phyloP scores from a whole-genome alignment of 2,888 invertebrate species.

The Galerucella pusilla region DNA sequence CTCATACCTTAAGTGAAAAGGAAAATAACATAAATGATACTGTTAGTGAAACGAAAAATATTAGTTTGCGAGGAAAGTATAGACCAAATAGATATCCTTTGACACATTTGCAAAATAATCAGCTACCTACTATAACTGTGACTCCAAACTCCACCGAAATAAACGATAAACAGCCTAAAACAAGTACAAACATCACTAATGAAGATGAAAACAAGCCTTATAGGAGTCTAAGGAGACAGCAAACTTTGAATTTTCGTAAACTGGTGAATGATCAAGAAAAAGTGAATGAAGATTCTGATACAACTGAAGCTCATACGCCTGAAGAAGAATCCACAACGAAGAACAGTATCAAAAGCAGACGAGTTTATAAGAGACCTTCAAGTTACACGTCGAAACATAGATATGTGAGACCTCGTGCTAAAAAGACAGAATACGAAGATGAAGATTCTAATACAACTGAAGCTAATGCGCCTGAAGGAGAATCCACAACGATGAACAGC shows the following conservation, averaged over 20 bases:
- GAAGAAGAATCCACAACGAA: not conserved
- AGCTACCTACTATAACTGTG: too few species aligned
- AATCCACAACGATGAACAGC: not conserved
- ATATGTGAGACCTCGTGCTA: too few species aligned
- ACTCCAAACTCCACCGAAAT: too few species aligned
- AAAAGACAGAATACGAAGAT: not conserved
- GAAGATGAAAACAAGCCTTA: not conserved
- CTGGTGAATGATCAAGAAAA: not conserved
- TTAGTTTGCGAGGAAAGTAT: too few species aligned
- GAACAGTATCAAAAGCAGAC: not conserved
- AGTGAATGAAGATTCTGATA: too few species aligned
- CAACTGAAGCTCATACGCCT: not conserved
- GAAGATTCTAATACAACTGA: not conserved
- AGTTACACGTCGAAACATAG: not conserved
- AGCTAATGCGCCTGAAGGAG: not conserved
- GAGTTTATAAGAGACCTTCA: not conserved
- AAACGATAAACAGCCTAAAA: too few species aligned
- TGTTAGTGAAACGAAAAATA: not conserved
- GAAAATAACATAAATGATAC: not conserved
- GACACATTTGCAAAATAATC: too few species aligned
- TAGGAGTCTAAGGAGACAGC: not conserved
- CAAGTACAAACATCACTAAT: too few species aligned
- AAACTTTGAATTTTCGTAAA: not conserved
- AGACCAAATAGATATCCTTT: not conserved
- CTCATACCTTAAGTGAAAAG: not conserved